Base-by-base conservation (phyloP, 1,140 invertebrate species). In the Dufourea novaeangliae region DNA sequence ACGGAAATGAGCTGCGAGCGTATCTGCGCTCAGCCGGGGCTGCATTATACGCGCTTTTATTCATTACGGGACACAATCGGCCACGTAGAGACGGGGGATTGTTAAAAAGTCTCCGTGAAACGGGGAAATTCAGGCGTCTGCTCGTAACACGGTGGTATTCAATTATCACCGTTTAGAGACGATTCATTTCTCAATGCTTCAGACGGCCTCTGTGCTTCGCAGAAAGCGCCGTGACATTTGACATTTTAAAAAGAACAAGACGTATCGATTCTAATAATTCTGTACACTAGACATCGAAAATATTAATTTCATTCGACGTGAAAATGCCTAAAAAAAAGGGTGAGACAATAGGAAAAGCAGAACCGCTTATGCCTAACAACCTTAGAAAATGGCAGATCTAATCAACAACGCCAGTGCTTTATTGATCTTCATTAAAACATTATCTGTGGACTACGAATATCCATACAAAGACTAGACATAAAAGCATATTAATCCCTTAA, bases 1-100 rank as follows among this genome's bases (percentile, higher is more conserved):
- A 32, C 80, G 82, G 82, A 83, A 83, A 83, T 83, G 82, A 83
- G 82, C 75, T 83, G 66, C 76, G 78, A 72, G 56, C 80, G 73
- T 70, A 77, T 70, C 75, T 71, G 44, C n/a, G 46, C 14, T 52
- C 39, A 57, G 22, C 61, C 79, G 41, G 56, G 52, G 44, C 39
- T 54, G 27, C 59, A 61, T 83, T 83, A 74, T 83, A 76, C 77
- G 46, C 46, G 82, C 69, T 74, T 77, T 83, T 70, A 83, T 83
- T 83, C 80, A 50, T 32, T 29, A 50, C 46, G n/a, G 69, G 70
- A 79, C 80, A 79, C 80, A 82, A 83, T 83, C 75, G 81, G 62
- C 29, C 32, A 10, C 63, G 70, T 44, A 41, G 39, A 37, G 75
- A 68, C 44, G 59, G 76, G 34, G 29, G 17, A 32, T 25, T 27